Base-by-base conservation (phyloP, 2,797 vertebrate species). In the Hapalemur alaotrensis region DNA sequence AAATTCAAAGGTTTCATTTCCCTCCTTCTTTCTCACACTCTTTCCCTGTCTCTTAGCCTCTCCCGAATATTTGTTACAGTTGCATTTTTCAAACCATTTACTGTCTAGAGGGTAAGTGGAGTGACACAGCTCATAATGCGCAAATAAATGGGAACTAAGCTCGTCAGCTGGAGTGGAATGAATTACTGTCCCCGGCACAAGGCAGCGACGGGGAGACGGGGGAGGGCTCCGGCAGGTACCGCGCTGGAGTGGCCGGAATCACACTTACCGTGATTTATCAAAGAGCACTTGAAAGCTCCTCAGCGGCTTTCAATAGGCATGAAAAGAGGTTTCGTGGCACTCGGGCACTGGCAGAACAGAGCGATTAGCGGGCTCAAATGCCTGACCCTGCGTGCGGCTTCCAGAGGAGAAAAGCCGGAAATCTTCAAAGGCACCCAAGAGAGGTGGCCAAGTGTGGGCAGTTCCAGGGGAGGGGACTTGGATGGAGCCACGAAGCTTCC, bases 231-330 rank as follows among this genome's bases (percentile, higher is more conserved):
- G 96, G 98, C 97, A 98, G 98, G 99, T 98, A 98, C 98, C 95
- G 98, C 97, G 98, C 99, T 99, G 98, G 98, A 99, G 98, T 96
- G 98, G 98, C 98, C 98, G 88, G 98, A 99, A 99, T 98, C 99
- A 98, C 98, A 98, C 98, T 98, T 98, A 98, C 98, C 98, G 98
- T 99, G 99, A 99, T 99, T 99, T 99, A 99, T 99, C 98, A 99
- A 99, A 99, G 98, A 99, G 98, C 98, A 99, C 99, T 99, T 99
- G 99, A 99, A 99, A 99, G 99, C 98, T 98, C 98, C 99, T 99
- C 98, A 98, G 98, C 99, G 99, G 98, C 98, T 99, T 98, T 98
- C 98, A 99, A 99, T 97, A 99, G 99, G 99, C 99, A 99, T 98
- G 98, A 97, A 98, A 98, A 99, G 98, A 98, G 98, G 97, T 98